phyloP scores from a whole-genome alignment of 2,113 vertebrate species.

The Elachura formosa region DNA sequence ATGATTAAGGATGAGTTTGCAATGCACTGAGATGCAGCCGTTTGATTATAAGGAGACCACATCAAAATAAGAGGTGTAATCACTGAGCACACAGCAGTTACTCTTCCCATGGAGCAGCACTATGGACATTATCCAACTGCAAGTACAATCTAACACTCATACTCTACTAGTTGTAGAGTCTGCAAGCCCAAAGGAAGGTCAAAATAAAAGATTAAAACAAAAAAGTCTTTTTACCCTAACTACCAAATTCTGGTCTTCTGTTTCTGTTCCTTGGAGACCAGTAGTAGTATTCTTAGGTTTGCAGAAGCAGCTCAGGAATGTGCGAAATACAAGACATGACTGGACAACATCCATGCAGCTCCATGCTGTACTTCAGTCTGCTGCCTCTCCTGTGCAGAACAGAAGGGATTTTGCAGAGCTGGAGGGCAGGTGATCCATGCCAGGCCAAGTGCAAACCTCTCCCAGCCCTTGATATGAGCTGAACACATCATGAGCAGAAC shows the following conservation, averaged over 20 bases:
- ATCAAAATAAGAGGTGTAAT: neutral
- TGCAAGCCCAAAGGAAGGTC: neutral
- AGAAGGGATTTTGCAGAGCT: constrained; percentile 7
- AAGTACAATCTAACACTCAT: neutral
- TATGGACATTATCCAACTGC: neutral
- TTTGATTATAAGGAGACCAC: neutral
- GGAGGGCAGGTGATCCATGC: neutral
- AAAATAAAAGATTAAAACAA: neutral
- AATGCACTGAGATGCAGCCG: neutral
- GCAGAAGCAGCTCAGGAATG: constrained; percentile 33
- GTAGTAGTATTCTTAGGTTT: constrained; percentile 34
- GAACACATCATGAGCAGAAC: neutral
- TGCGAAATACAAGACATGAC: constrained; percentile 27
- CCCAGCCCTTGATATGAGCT: neutral
- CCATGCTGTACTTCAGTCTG: neutral
- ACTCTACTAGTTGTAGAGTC: neutral
- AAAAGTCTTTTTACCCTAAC: neutral
- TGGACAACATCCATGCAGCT: constrained; percentile 38
- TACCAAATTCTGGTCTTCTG: constrained; percentile 5
- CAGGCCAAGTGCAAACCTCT: neutral
- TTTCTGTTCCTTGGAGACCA: constrained; percentile 36
- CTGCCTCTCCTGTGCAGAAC: neutral
- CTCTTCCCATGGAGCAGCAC: neutral
- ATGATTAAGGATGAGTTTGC: neutral
- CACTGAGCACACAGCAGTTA: neutral